These are phyloP conservation scores for Rhinolophus sinicus DNA, from an alignment of 2,113 vertebrate genomes.

Conservation along the genomic window DNA sequence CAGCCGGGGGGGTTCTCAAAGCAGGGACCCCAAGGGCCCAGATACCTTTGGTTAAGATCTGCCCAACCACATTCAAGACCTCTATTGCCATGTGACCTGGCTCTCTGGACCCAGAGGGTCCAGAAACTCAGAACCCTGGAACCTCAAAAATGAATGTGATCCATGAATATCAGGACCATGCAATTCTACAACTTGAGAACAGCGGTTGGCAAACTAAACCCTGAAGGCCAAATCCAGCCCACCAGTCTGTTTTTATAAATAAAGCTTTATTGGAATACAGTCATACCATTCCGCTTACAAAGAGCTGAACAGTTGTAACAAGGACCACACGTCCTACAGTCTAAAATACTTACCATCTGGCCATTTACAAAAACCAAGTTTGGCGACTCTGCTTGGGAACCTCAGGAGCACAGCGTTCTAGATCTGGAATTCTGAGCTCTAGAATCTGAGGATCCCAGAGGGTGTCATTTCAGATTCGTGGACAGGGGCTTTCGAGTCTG, in stretches of 20 bases:
- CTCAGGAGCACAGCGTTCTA: background rate
- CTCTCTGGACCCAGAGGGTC: background rate
- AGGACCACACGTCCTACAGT: background rate
- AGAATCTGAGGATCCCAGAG: background rate
- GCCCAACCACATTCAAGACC: background rate
- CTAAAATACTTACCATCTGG: background rate
- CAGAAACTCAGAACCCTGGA: background rate
- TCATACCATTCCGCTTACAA: background rate
- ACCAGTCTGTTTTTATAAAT: background rate
- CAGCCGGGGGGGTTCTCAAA: background rate
- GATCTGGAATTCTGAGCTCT: background rate
- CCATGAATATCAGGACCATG: background rate
- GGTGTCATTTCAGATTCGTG: background rate
- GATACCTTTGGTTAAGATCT: background rate
- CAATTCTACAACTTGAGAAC: background rate
- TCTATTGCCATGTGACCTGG: background rate
- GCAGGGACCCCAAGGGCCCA: background rate
- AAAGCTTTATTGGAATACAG: background rate
- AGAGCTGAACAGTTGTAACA: background rate
- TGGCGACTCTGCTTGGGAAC: background rate
- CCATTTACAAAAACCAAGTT: background rate
- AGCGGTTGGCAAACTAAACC: background rate
- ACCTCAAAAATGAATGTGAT: background rate
- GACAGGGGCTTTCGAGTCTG: background rate
- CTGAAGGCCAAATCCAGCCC: background rate